A percentile compares a stretch with the other conserved stretches of the same genome.
Conservation (phyloP, 2,888 invertebrate species). For the Heliconius sara region DNA sequence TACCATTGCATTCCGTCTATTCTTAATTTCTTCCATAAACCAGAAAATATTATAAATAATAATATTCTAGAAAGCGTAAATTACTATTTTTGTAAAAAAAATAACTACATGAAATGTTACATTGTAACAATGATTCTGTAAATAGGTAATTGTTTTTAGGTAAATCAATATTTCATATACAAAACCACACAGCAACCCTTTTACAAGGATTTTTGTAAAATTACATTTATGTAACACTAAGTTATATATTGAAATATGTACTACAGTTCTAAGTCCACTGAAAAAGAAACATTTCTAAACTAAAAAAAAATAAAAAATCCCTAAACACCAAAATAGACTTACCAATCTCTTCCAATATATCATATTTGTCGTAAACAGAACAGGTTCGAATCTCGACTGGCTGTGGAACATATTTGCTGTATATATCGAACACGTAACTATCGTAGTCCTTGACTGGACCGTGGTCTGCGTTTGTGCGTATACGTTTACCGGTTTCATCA, state of each 20-base stretch:
- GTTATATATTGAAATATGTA: no score
- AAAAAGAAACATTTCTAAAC: no score
- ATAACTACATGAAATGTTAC: background rate
- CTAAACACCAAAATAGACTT: slow-evolving; percentile 55
- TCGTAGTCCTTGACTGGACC: slow-evolving; percentile 97
- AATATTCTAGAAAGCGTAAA: background rate
- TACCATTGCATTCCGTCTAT: no score
- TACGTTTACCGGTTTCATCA: slow-evolving; percentile 93
- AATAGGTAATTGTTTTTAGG: background rate
- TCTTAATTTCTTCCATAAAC: no score
- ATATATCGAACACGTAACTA: slow-evolving; percentile 98
- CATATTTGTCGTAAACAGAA: slow-evolving; percentile 98
- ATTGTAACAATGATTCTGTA: background rate
- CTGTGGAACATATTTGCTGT: slow-evolving; percentile 98
- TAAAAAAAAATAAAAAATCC: background rate
- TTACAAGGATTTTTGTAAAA: no score
- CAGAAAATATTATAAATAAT: no score
- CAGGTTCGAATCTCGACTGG: slow-evolving; percentile 98
- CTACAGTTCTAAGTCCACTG: no score
- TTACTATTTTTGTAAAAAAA: background rate
- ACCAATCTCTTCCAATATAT: slow-evolving; percentile 99
- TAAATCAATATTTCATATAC: no score
- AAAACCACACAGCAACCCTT: no score
- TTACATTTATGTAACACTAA: no score
- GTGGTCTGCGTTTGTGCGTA: slow-evolving; percentile 94